Evolutionary conservation across 2,797 vertebrate genomes (phyloP).

Genomic region (Lutjanus argentimaculatus): DNA sequence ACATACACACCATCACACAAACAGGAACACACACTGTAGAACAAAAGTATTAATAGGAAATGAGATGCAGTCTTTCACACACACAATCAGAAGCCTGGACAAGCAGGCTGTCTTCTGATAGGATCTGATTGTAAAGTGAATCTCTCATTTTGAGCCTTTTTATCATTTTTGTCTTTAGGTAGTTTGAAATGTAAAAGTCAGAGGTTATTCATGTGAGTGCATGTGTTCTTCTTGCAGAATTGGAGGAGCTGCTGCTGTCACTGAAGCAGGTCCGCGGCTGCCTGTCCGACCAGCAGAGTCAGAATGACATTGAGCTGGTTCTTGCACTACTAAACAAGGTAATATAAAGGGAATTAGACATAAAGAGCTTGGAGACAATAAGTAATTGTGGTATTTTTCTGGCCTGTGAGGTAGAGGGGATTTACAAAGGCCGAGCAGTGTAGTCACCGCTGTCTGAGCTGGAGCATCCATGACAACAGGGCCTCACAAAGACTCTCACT

Average conservation of each 20-base stretch:
- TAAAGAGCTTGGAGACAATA: background rate
- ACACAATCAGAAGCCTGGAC: constrained; percentile 5
- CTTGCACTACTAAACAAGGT: constrained; percentile 95
- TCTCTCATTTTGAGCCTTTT: background rate
- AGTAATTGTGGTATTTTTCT: constrained; percentile 20
- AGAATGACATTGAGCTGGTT: constrained; percentile 93
- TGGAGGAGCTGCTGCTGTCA: constrained; percentile 95
- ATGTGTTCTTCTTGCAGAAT: constrained; percentile 84
- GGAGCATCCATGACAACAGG: constrained; percentile 6
- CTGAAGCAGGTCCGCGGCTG: constrained; percentile 95
- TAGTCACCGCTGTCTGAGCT: constrained; percentile 21
- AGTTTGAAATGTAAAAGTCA: background rate
- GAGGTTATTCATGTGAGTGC: background rate
- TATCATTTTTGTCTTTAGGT: background rate
- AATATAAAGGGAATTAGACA: constrained; percentile 42
- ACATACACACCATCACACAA: constrained; percentile 32
- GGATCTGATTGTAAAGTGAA: background rate
- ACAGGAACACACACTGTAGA: constrained; percentile 21
- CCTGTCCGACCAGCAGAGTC: constrained; percentile 95
- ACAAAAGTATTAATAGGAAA: constrained; percentile 10
- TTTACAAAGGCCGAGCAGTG: constrained; percentile 9
- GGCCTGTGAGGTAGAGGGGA: background rate
- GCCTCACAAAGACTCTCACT: background rate
- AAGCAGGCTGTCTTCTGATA: background rate
- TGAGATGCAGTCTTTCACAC: constrained; percentile 12